Percentiles rank a stretch among this genome's conserved stretches.
Conservation (phyloP, 2,888 invertebrate species). For the Lycocerus yunnanus region DNA sequence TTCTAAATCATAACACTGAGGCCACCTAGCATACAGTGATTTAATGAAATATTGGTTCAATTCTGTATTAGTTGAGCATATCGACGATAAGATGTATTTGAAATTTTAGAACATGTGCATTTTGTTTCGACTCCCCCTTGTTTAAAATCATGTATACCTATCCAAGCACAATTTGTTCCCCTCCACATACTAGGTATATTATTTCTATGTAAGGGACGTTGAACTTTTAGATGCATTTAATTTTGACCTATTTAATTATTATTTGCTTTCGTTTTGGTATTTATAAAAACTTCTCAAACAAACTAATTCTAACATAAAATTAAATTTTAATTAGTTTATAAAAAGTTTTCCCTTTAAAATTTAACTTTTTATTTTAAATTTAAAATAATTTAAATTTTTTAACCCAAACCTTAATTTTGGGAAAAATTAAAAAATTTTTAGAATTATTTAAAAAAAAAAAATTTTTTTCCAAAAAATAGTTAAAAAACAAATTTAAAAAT, state of each 20-base stretch:
- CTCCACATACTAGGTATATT: neutral
- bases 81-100: neutral
- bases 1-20: neutral
- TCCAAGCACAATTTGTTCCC: slow-evolving; percentile 8
- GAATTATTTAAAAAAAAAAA: no score
- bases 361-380: no score
- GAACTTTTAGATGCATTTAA: slow-evolving; percentile 29
- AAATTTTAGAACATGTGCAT: neutral
- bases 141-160: neutral
- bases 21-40: neutral
- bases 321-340: no score
- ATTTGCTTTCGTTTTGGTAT: slow-evolving; percentile 1
- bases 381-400: no score
- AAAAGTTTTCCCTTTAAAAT: no score
- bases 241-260: slow-evolving; percentile 27
- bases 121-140: neutral
- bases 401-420: no score
- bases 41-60: neutral
- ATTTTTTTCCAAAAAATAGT: no score
- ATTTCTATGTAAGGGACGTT: slow-evolving; percentile 30
- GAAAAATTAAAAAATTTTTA: no score
- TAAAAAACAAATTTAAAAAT: no score
- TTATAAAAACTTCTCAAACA: neutral
- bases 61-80: neutral
- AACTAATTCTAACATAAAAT: no score